Evolutionary conservation across 2,888 invertebrate species (phyloP).

Genomic region (Torymus auratus): DNA sequence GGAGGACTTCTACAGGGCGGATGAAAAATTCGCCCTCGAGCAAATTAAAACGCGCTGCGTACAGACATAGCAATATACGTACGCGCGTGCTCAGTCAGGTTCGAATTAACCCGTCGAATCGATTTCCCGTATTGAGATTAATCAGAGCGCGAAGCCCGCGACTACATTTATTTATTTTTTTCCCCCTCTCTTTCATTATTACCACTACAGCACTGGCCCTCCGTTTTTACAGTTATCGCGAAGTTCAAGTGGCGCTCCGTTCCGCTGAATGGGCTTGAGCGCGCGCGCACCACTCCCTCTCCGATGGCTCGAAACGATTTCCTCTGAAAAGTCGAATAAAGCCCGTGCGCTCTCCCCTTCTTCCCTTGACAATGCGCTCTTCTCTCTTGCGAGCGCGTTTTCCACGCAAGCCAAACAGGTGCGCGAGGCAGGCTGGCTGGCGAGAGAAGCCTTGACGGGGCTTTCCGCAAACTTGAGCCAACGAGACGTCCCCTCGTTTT

Average conservation of each 20-base stretch:
- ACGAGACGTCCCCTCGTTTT: constrained; percentile 18
- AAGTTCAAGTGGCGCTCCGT: constrained; percentile 46
- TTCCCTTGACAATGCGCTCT: too few species aligned
- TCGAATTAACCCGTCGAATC: too few species aligned
- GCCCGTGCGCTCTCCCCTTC: neutral
- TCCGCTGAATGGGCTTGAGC: constrained; percentile 15
- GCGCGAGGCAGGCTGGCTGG: constrained; percentile 67
- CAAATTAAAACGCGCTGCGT: too few species aligned
- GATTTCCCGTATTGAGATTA: too few species aligned
- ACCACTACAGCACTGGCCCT: neutral
- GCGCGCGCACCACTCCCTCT: neutral
- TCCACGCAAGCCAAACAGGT: constrained; percentile 65
- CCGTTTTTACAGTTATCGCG: neutral
- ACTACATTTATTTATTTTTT: constrained; percentile 4
- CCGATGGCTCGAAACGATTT: constrained; percentile 43
- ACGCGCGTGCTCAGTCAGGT: too few species aligned
- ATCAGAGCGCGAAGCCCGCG: too few species aligned
- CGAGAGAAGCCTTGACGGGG: constrained; percentile 56
- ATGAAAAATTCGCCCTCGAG: too few species aligned
- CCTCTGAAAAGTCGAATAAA: constrained; percentile 47
- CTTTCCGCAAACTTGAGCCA: constrained; percentile 51
- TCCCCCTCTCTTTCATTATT: neutral
- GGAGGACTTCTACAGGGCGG: too few species aligned
- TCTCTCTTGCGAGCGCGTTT: neutral
- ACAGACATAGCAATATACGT: too few species aligned